phyloP scores from a whole-genome alignment of 2,113 vertebrate species.

The Chaetodon auriga region DNA sequence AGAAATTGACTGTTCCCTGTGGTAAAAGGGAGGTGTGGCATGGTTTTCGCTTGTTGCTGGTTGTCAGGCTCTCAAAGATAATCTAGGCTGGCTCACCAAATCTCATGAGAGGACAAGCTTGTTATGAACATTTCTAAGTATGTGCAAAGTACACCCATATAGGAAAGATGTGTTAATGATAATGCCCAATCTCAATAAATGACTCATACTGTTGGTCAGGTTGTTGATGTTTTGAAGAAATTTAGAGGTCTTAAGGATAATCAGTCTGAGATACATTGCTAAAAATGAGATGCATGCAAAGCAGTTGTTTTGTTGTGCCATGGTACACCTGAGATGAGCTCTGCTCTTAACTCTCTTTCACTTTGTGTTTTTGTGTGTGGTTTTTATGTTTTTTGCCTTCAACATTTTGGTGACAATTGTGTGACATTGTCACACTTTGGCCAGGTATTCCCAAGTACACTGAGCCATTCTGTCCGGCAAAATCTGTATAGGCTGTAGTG shows the following conservation, averaged over 20 bases:
- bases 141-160: constrained; percentile 4
- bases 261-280: not conserved
- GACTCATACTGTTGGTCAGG: not conserved
- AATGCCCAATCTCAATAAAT: not conserved
- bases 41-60: constrained; percentile 58
- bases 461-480: not conserved
- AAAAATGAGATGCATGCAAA: not conserved
- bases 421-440: not conserved
- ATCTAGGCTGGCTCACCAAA: constrained; percentile 37
- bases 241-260: not conserved
- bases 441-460: not conserved
- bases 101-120: constrained; percentile 61
- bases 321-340: not conserved
- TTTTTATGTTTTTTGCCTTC: not conserved
- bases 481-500: not conserved
- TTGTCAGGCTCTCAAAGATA: constrained; percentile 72
- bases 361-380: too few relatives aligned
- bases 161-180: not conserved
- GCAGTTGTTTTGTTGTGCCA: not conserved
- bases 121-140: constrained; percentile 48
- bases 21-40: constrained; percentile 44
- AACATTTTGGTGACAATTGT: not conserved
- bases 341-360: not conserved
- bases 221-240: not conserved
- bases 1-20: constrained; percentile 51